Percentiles rank a stretch among this genome's conserved stretches.
These are phyloP conservation scores for Balaenoptera acutorostrata DNA, from an alignment of 2,113 vertebrate species.

Conservation along the genomic window DNA sequence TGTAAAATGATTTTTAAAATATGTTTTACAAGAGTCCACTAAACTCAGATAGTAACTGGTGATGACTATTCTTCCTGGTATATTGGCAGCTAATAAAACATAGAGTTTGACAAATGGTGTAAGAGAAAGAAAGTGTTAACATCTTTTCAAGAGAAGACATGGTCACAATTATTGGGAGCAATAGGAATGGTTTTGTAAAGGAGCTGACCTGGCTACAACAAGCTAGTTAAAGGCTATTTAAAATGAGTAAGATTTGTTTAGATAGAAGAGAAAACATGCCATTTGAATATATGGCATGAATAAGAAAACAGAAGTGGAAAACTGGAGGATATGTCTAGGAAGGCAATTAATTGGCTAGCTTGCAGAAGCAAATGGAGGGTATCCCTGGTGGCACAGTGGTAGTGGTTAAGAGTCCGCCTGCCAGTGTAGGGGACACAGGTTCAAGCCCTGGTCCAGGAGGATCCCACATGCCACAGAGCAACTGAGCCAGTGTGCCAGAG, in stretches of 20 bases:
- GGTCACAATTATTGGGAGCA: not conserved
- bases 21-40: not conserved
- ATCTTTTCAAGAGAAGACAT: not conserved
- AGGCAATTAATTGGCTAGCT: not conserved
- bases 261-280: not conserved
- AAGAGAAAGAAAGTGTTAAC: not conserved
- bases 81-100: not conserved
- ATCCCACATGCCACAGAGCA: too few relatives aligned
- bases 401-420: too few relatives aligned
- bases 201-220: not conserved
- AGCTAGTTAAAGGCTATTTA: not conserved
- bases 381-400: too few relatives aligned
- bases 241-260: not conserved
- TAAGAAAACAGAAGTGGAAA: not conserved
- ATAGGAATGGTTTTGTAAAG: not conserved
- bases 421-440: too few relatives aligned
- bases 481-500: too few relatives aligned
- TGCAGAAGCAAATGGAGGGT: not conserved
- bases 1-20: not conserved
- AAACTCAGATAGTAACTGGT: not conserved
- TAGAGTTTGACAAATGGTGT: not conserved
- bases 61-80: not conserved
- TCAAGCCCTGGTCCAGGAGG: too few relatives aligned
- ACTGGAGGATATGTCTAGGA: not conserved
- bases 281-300: not conserved